Evolutionary conservation across 1,140 invertebrate species (phyloP), one percentile per base, ranked within the genome.

Genomic region (Drosophila pectinifera): DNA sequence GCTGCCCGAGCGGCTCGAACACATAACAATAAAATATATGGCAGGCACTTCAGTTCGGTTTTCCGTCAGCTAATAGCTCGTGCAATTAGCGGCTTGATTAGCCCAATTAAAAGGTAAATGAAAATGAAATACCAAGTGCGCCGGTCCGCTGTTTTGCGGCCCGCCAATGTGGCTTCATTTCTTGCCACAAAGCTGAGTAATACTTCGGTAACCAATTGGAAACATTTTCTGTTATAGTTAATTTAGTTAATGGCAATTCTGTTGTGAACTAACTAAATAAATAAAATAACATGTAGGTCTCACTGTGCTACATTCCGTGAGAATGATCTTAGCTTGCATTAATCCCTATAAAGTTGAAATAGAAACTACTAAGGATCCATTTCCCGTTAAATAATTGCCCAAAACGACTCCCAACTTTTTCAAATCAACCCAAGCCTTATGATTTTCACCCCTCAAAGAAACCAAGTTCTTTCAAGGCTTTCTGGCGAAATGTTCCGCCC

Each of bases 21-120:
- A 18, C 73, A 89, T 89, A 84, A 89, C 85, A 89, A 89, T 89
- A 85, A 90, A 89, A 78, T 80, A 90, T 89, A 64, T 78, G 59
- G 39, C 55, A 38, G 57, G 45, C 68, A 46, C 63, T 54, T 42
- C 48, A 24, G 38, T 42, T 53, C 24, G 57, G 20, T 31, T 38
- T 74, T 51, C 36, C 42, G 56, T 16, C 20, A 65, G 53, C 65
- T 88, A 86, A 88, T 86, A 62, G 83, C 65, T 39, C 22, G 39
- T 46, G 58, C 80, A 89, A 88, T 89, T 88, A 89, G 85, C 84
- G 77, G 53, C 76, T 78, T 88, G 84, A 88, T 88, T 88, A 80
- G 84, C 49, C 20, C 84, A 86, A 86, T 86, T 89, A 89, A 84
- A 53, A 89, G 70, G 65, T 77, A 83, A 89, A 88, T 89, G 81